A percentile compares a stretch with the other conserved stretches of the same genome.
Conservation (phyloP, 2,113 vertebrate species). For the Muntiacus reevesi region DNA sequence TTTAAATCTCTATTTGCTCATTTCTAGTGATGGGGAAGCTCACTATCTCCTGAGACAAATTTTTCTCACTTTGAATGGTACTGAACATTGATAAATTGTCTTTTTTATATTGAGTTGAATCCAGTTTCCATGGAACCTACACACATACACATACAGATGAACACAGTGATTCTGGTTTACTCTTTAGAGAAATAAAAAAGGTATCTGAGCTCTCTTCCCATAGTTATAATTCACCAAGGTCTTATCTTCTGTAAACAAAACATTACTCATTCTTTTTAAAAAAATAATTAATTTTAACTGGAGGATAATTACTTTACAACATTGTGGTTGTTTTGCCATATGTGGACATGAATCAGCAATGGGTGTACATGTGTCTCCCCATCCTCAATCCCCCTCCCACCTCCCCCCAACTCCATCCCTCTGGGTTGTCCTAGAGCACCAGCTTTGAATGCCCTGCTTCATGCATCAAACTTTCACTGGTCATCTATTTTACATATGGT, state of each 20-base stretch:
- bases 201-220: neutral
- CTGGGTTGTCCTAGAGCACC: neutral
- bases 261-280: neutral
- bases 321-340: neutral
- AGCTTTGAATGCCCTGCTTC: neutral
- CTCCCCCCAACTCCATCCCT: neutral
- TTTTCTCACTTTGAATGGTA: neutral
- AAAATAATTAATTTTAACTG: neutral
- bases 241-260: conserved; percentile 21
- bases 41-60: neutral
- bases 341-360: neutral
- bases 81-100: neutral
- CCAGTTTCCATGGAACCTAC: neutral
- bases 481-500: neutral
- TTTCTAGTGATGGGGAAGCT: neutral
- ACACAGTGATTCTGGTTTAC: neutral
- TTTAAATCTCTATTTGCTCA: neutral
- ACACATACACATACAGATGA: neutral
- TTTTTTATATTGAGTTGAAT: neutral
- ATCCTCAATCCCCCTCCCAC: neutral
- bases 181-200: neutral
- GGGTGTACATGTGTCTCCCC: neutral
- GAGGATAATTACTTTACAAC: neutral
- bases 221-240: neutral
- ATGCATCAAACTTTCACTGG: neutral